Conservation (phyloP, 2,888 invertebrate species). For the Eupithecia dodoneata region DNA sequence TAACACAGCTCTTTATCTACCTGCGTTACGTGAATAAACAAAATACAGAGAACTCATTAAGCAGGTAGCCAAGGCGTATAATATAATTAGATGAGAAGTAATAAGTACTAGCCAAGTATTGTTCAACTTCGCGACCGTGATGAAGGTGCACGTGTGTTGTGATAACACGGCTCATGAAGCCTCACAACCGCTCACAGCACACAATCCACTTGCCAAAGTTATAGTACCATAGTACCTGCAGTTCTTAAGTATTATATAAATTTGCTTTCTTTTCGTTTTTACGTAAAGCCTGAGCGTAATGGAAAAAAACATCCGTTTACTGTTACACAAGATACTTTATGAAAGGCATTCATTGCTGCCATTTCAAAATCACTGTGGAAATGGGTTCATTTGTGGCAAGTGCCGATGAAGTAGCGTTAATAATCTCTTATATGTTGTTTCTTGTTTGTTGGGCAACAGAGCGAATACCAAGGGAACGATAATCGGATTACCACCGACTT, state of each 20-base stretch:
- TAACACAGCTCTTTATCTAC: neutral
- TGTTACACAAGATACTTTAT: constrained; percentile 22
- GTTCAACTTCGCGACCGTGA: neutral
- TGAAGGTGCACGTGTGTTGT: neutral
- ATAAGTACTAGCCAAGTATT: neutral
- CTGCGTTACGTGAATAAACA: neutral
- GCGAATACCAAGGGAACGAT: constrained; percentile 9
- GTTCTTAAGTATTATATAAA: constrained; percentile 19
- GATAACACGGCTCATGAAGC: neutral
- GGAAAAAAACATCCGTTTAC: constrained; percentile 19
- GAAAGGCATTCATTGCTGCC: constrained; percentile 21
- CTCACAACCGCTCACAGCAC: no score
- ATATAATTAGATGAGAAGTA: neutral
- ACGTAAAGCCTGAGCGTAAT: constrained; percentile 21
- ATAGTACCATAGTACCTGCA: no score
- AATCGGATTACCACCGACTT: constrained; percentile 15
- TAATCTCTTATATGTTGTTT: constrained; percentile 1
- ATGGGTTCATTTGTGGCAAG: constrained; percentile 13
- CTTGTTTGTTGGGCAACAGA: constrained; percentile 1
- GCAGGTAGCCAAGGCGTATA: neutral
- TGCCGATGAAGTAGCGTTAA: neutral
- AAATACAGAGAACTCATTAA: neutral
- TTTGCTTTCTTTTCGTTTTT: constrained; percentile 19
- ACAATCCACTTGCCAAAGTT: no score
- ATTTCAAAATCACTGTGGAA: constrained; percentile 22